Conservation (phyloP, 2,888 invertebrate genomes). For the Phorcus lineatus region DNA sequence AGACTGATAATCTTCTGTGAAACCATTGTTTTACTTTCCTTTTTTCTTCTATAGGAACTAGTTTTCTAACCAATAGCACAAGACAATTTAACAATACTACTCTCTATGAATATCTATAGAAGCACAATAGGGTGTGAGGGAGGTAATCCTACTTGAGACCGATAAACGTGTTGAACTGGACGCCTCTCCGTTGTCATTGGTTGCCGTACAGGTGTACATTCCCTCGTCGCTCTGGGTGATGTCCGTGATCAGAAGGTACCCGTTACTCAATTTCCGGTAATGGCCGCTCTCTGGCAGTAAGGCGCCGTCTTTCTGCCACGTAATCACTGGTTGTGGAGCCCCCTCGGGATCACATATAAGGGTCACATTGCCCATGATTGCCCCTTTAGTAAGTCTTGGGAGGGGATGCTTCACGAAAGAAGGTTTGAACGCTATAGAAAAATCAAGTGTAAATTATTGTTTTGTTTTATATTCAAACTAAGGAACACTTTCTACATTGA, state of each 20-base stretch:
- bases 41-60: no score
- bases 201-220: conserved; percentile 59
- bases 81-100: no score
- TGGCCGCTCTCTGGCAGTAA: conserved; percentile 34
- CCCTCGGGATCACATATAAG: conserved; percentile 94
- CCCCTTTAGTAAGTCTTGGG: conserved; percentile 87
- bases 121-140: no score
- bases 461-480: background rate
- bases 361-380: conserved; percentile 92
- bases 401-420: conserved; percentile 92
- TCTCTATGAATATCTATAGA: no score
- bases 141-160: conserved; percentile 50
- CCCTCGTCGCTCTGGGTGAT: conserved; percentile 52
- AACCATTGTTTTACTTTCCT: no score
- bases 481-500: background rate
- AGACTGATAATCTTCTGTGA: no score
- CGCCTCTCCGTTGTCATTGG: conserved; percentile 55
- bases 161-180: conserved; percentile 46
- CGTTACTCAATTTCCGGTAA: conserved; percentile 85
- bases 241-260: conserved; percentile 86
- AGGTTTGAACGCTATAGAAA: conserved; percentile 80
- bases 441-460: background rate
- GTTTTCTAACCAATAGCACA: no score
- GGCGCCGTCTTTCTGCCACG: conserved; percentile 91
- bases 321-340: conserved; percentile 86